phyloP scores from a whole-genome alignment of 2,888 invertebrate species.

The Aelia acuminata region DNA sequence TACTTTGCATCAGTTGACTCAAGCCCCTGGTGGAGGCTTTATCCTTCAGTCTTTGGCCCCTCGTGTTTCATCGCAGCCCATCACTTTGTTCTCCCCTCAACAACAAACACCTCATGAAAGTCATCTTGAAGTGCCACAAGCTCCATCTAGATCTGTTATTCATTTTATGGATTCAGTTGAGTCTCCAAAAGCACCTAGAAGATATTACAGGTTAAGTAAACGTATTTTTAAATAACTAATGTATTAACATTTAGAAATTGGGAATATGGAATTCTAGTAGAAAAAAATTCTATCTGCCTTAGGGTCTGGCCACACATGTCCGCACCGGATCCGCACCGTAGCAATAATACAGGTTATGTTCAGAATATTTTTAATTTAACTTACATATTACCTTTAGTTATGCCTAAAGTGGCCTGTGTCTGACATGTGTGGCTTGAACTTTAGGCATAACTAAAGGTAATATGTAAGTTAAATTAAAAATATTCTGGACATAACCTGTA shows the following conservation, averaged over 20 bases:
- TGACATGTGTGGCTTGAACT: no score
- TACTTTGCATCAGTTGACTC: slow-evolving; percentile 63
- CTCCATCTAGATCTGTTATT: slow-evolving; percentile 30
- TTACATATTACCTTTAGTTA: no score
- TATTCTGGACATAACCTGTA: no score
- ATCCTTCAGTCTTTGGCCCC: slow-evolving; percentile 64
- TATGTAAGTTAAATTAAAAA: no score
- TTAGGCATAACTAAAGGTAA: no score
- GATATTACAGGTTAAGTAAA: slow-evolving; percentile 65
- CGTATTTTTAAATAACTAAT: not conserved
- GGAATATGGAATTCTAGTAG: not conserved
- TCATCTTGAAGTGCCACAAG: slow-evolving; percentile 10
- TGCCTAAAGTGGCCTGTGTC: no score
- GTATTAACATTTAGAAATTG: not conserved
- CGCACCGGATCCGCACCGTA: no score
- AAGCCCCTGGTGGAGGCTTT: slow-evolving; percentile 63
- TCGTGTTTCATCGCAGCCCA: slow-evolving; percentile 62
- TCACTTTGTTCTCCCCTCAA: slow-evolving; percentile 60
- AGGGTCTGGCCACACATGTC: no score
- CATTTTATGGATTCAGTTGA: slow-evolving; percentile 73
- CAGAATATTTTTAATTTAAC: no score
- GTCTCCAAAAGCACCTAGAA: slow-evolving; percentile 71
- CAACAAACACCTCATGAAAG: slow-evolving; percentile 14
- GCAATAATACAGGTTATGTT: no score
- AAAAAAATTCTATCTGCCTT: no score